Percentiles rank a stretch among this genome's conserved stretches.
Conservation (phyloP, 2,888 invertebrate species). For the Hymenopus coronatus region DNA sequence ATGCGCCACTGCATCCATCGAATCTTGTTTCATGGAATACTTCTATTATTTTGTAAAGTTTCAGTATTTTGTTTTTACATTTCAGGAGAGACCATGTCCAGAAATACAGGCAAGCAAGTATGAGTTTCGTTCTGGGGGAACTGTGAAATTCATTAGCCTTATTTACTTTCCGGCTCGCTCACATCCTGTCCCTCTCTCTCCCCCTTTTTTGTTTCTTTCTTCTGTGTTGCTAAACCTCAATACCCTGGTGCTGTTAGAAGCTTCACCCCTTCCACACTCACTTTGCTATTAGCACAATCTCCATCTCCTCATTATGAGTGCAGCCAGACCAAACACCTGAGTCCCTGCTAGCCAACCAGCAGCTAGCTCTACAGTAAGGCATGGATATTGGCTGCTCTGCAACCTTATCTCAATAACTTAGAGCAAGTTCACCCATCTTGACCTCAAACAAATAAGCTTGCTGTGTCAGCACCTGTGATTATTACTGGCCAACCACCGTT, state of each 20-base stretch:
- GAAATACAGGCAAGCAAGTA: neutral
- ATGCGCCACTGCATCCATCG: too few relatives aligned
- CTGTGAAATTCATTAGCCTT: neutral
- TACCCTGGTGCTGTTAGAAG: neutral
- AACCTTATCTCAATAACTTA: neutral
- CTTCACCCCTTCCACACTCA: neutral
- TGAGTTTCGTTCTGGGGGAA: neutral
- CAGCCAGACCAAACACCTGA: neutral
- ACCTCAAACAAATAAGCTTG: neutral
- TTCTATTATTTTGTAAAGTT: too few relatives aligned
- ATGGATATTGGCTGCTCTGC: neutral
- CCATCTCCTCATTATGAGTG: neutral
- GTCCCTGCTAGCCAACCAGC: neutral
- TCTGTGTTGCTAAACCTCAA: neutral
- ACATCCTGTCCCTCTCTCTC: neutral
- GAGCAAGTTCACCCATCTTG: neutral
- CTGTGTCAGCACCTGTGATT: neutral
- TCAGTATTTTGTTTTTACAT: neutral
- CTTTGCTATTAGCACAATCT: neutral
- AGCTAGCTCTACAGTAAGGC: neutral
- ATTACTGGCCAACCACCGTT: neutral
- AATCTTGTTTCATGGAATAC: too few relatives aligned
- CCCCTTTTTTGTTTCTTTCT: neutral
- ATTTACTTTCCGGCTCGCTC: neutral
- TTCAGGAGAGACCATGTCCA: neutral